A percentile compares a stretch with the other conserved stretches of the same genome.
Evolutionary conservation across 1,140 invertebrate genomes (phyloP).

Genomic region (Hylaeus anthracinus): DNA sequence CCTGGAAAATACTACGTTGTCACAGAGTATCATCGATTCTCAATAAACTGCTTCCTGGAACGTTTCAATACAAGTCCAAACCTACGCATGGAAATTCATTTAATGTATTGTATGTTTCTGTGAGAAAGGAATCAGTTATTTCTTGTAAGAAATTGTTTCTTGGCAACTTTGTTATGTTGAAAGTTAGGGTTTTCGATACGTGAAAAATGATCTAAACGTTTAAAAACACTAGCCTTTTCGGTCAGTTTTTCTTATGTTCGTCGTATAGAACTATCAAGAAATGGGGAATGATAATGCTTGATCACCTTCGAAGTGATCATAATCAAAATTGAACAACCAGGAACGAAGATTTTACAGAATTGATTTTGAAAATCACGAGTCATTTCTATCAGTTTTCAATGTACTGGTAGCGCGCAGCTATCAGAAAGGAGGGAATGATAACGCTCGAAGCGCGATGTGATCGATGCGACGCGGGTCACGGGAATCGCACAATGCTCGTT

Average conservation of each 20-base stretch:
- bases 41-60: not conserved
- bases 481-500: constrained; percentile 58
- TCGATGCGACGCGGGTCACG: constrained; percentile 56
- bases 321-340: no score
- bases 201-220: no score
- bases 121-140: not conserved
- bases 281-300: no score
- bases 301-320: not conserved
- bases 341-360: no score
- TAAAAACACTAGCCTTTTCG: no score
- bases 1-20: constrained; percentile 18
- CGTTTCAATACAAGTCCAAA: not conserved
- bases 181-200: no score
- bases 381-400: not conserved
- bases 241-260: no score
- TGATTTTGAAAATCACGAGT: no score
- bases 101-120: not conserved
- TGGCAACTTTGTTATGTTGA: no score
- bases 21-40: not conserved
- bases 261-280: no score
- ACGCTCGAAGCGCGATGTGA: constrained; percentile 45
- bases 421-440: constrained; percentile 44
- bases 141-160: no score
- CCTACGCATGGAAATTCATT: not conserved
- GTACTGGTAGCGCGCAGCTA: constrained; percentile 15